Evolutionary conservation across 23 tunicate species (phyloP).

Genomic region (Halocynthia aurantium): DNA sequence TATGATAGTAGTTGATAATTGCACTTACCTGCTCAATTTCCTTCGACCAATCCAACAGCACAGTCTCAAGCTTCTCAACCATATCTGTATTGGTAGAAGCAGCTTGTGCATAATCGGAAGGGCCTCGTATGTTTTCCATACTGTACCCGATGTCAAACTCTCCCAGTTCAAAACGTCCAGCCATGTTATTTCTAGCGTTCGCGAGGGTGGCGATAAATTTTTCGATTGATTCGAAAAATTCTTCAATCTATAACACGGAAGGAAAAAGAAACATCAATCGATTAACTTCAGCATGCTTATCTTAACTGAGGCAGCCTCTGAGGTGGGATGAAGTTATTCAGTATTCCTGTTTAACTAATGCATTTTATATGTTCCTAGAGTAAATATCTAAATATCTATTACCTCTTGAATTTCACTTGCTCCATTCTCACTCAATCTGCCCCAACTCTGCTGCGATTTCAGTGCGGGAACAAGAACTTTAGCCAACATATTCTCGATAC

Average conservation of each 20-base stretch:
- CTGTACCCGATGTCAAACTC: constrained; percentile 97
- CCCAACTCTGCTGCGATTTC: constrained; percentile 84
- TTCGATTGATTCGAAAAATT: constrained; percentile 91
- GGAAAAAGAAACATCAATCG: background rate
- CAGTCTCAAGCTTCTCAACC: constrained; percentile 83
- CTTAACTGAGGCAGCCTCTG: too few relatives aligned
- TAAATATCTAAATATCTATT: too few relatives aligned
- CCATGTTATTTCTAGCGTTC: constrained; percentile 66
- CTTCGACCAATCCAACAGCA: constrained; percentile 90
- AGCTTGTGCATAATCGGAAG: constrained; percentile 69
- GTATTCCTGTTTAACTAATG: too few relatives aligned
- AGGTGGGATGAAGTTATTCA: too few relatives aligned
- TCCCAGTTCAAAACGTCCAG: constrained; percentile 69
- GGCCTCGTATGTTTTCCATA: constrained; percentile 63
- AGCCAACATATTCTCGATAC: constrained; percentile 64
- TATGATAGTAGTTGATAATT: background rate
- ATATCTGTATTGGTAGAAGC: constrained; percentile 64
- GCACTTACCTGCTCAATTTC: constrained; percentile 92
- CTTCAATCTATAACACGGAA: constrained; percentile 66
- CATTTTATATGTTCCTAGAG: too few relatives aligned
- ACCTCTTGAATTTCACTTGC: constrained; percentile 67
- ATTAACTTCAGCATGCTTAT: too few relatives aligned
- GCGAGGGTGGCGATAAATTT: constrained; percentile 73
- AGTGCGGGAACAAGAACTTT: constrained; percentile 88
- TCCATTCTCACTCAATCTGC: constrained; percentile 68